Conservation (phyloP, 2,797 vertebrate genomes). For the Bradypus variegatus region DNA sequence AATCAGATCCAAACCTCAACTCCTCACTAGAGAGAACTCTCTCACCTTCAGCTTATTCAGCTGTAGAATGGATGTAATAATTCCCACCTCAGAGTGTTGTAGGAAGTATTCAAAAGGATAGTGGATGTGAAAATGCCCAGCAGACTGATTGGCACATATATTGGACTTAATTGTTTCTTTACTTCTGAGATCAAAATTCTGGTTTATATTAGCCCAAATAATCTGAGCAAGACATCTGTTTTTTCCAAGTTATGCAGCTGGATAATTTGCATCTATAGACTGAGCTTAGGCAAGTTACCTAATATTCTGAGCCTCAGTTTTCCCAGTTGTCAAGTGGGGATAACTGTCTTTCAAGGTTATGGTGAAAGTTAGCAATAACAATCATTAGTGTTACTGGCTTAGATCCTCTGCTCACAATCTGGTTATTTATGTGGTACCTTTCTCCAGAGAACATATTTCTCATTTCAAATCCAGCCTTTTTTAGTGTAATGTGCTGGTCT, state of each 20-base stretch:
- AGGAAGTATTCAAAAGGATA: background rate
- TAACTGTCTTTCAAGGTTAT: background rate
- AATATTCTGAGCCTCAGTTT: background rate
- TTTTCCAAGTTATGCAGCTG: background rate
- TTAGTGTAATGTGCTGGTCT: background rate
- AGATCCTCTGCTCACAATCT: background rate
- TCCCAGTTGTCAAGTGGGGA: background rate
- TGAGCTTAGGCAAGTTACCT: background rate
- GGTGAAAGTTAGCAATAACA: background rate
- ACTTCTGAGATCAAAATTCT: conserved; percentile 1
- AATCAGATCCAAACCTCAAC: background rate
- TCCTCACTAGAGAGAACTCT: background rate
- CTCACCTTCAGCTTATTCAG: background rate
- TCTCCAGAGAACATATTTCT: background rate
- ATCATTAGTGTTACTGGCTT: background rate
- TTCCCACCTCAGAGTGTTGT: too few relatives aligned
- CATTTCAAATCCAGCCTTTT: background rate
- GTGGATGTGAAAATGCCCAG: background rate
- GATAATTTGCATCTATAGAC: background rate
- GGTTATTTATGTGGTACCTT: background rate
- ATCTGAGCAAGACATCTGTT: conserved; percentile 9
- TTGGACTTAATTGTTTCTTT: background rate
- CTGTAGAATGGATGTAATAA: too few relatives aligned
- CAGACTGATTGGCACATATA: background rate
- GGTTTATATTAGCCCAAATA: background rate